Percentiles rank a stretch among this genome's conserved stretches.
Conservation (phyloP, 2,113 vertebrate genomes). For the Gasterosteus nipponicus region DNA sequence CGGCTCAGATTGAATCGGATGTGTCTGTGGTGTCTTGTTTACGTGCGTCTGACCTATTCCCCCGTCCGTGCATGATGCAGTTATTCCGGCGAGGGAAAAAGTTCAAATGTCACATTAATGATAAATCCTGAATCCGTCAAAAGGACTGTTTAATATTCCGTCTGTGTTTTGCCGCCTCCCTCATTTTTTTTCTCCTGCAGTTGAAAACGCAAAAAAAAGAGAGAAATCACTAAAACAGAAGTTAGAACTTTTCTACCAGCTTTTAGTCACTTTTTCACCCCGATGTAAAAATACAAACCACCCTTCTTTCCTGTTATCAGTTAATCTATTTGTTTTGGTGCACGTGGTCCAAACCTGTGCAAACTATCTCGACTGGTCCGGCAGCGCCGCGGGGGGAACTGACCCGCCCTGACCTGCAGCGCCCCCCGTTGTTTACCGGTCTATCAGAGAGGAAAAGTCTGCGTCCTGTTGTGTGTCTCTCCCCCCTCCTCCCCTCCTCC, state of each 20-base stretch:
- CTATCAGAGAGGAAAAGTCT: conserved; percentile 10
- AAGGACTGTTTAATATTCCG: conserved; percentile 32
- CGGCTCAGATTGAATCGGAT: conserved; percentile 32
- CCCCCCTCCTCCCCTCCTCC: conserved; percentile 6
- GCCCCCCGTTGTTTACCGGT: conserved; percentile 10
- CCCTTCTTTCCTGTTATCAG: neutral
- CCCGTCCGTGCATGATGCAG: conserved; percentile 49
- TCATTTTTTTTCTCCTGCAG: conserved; percentile 32
- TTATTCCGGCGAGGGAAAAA: conserved; percentile 45
- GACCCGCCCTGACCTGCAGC: neutral
- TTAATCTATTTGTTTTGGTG: neutral
- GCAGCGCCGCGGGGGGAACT: neutral
- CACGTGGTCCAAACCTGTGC: neutral
- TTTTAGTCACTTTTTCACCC: neutral
- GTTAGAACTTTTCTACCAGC: neutral
- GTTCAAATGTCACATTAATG: conserved; percentile 52
- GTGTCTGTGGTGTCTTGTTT: conserved; percentile 44
- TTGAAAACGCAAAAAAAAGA: conserved; percentile 21
- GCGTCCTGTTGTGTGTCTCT: conserved; percentile 8
- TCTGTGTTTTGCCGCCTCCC: conserved; percentile 8
- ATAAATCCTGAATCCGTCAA: conserved; percentile 49
- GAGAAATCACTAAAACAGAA: conserved; percentile 26
- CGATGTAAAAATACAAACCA: neutral
- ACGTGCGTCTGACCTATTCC: conserved; percentile 52
- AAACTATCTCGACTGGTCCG: neutral